Evolutionary conservation across 2,113 vertebrate species (phyloP).

Genomic region (Bos javanicus): DNA sequence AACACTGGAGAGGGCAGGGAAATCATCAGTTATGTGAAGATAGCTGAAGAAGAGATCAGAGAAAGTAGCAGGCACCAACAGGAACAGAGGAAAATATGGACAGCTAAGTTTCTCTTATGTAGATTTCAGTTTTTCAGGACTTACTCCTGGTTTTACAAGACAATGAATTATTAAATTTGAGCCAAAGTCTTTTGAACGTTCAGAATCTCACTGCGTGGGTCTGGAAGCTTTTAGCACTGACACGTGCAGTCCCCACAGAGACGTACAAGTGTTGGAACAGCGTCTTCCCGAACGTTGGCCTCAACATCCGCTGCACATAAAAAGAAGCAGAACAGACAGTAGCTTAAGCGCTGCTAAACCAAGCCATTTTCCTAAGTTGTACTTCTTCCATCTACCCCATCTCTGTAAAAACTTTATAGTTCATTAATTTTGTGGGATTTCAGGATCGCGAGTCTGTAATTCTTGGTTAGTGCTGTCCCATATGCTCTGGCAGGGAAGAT

Average conservation of each 20-base stretch:
- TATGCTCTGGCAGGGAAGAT: conserved; percentile 7
- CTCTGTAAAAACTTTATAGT: conserved; percentile 34
- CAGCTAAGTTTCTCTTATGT: neutral
- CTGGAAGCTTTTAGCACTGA: conserved; percentile 23
- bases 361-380: conserved; percentile 23
- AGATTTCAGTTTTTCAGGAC: neutral
- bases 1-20: neutral
- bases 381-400: neutral
- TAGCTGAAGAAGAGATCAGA: conserved; percentile 20
- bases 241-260: neutral
- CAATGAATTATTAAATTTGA: conserved; percentile 38
- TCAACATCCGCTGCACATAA: neutral
- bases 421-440: conserved; percentile 56
- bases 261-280: neutral
- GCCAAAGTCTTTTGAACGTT: conserved; percentile 9
- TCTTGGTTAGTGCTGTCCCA: neutral
- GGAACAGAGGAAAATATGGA: neutral
- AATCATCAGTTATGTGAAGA: conserved; percentile 9
- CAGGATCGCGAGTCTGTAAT: conserved; percentile 1
- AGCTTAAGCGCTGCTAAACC: neutral
- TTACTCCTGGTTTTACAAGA: conserved; percentile 39
- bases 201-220: neutral
- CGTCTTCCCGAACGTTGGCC: neutral
- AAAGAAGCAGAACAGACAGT: neutral
- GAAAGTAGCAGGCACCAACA: neutral